Base-by-base conservation (phyloP, 2,888 invertebrate species). In the Rhorus exstirpatorius region DNA sequence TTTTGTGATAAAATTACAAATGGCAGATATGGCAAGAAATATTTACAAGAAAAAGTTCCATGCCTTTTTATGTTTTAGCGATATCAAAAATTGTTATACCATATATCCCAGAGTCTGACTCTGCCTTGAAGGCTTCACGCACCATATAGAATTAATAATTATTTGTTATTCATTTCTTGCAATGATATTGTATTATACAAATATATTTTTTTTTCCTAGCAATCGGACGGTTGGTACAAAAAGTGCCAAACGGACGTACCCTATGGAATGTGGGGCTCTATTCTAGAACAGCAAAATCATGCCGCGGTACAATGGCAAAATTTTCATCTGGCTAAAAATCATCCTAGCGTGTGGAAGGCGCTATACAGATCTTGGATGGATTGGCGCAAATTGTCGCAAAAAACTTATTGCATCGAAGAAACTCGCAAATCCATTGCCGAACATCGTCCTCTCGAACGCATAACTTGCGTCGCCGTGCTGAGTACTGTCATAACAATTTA, bases 221-320 rank as follows among this genome's bases (percentile, higher is more conserved):
- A 81, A 58, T 86, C 86, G 6, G 75, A 85, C 17, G 68, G 81
- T 4, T 91, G 90, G 90, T 85, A 87, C 21, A 84, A 71, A 38
- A 86, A 87, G 44, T 91, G 91, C 74, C 67, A 80, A 65, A 81
- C 61, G n/a, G 86, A 88, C 63, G 86, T 91, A 67, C 88, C 90
- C 21, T 10, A 76, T 35, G 24, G 80, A 4, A 77, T 86, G 46
- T 85, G 87, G 85, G 74, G 83, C n/a, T 78, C 86, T 0, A 80
- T 90, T 6, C 58, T 87, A 3, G 88, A 90, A 58, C 89, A 89
- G 61, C 70, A 87, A 8, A 67, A 85, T 80, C 35, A 78, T 63
- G 63, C 63, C 6, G 65, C 14, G 0, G 49, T 55, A 0, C 12
- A 51, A 3, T 49, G 82, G 38, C 79, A 46, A 41, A 8, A 88